A percentile compares a stretch with the other conserved stretches of the same genome.
Evolutionary conservation across 2,888 invertebrate species (phyloP).

Genomic region (Leucozona laternaria): DNA sequence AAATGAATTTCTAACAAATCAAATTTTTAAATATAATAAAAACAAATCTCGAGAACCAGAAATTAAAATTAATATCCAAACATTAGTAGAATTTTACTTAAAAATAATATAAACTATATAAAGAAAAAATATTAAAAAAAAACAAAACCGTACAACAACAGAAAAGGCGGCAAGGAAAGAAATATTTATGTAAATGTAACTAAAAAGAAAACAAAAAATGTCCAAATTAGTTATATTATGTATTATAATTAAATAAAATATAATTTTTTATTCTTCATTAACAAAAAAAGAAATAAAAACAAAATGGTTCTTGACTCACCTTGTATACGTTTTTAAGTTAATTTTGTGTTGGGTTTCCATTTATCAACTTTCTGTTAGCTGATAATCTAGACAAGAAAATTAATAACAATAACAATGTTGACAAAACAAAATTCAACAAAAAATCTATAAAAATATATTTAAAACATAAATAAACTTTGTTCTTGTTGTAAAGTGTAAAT

Average conservation of each 20-base stretch:
- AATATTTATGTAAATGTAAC: constrained; percentile 64
- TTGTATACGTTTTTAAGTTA: constrained; percentile 22
- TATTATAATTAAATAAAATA: constrained; percentile 52
- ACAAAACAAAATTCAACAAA: neutral
- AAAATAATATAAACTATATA: constrained; percentile 56
- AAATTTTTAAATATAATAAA: constrained; percentile 63
- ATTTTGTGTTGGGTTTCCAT: neutral
- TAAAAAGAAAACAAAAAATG: constrained; percentile 53
- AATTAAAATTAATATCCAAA: constrained; percentile 59
- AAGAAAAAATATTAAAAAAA: constrained; percentile 8
- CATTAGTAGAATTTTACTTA: constrained; percentile 70
- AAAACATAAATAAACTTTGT: constrained; percentile 42
- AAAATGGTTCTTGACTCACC: constrained; percentile 50
- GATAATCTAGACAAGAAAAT: constrained; percentile 3
- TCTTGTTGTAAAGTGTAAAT: constrained; percentile 61
- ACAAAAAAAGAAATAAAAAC: constrained; percentile 32
- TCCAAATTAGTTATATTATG: constrained; percentile 72
- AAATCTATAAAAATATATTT: constrained; percentile 34
- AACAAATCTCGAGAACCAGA: constrained; percentile 9
- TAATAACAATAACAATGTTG: neutral
- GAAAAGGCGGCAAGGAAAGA: constrained; percentile 37
- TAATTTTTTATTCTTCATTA: constrained; percentile 71
- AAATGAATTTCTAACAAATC: constrained; percentile 53
- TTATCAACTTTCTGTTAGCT: constrained; percentile 3
- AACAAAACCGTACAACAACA: constrained; percentile 20